Base-by-base conservation (phyloP, 53 echinoderm and acorn worm species). In the Arbacia lixula region DNA sequence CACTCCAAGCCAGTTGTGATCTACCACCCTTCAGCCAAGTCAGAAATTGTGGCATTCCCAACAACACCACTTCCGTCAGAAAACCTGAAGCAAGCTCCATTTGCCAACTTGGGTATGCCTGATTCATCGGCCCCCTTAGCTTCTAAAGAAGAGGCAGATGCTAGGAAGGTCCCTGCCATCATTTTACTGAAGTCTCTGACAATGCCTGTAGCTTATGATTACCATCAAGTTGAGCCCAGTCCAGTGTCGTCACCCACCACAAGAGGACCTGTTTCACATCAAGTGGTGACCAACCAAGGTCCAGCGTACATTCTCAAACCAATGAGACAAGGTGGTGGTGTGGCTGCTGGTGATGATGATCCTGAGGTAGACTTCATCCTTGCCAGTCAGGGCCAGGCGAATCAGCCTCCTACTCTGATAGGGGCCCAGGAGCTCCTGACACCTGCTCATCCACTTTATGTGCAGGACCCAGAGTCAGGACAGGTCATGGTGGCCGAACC, bases 281-380 rank as follows among this genome's bases (percentile, higher is more conserved):
- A 95, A 29, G 53, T 95, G 71, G 76, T 92, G 0, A 95, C 95
- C 52, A 84, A 95, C 54, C 72, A 86, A 20, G 95, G 95, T 76
- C 92, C 89, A 63, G 95, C 92, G 16, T 95, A 89, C 69, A 83
- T 87, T 26, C 81, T 95, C n/a, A 95, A 67, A 49, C 88, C 88
- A 40, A 29, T 60, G 19, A 31, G 28, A 30, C 76, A 37, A 1
- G 58, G 14, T 76, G 35, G 60, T 4, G 82, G 90, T 20, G 58
- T 61, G 28, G 40, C 46, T 17, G 75, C 84, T 37, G 84, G 84
- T 12, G 74, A 64, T 36, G 76, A 84, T 64, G 62, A 82, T 36
- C 88, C 88, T 26, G 66, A 65, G 26, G 84, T 66, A 35, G 89
- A 88, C 57, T 84, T 71, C 24, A 41, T 84, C 41, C 75, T 88